Evolutionary conservation across 2,888 invertebrate genomes (phyloP).

Genomic region (Meiosimyza decipiens): DNA sequence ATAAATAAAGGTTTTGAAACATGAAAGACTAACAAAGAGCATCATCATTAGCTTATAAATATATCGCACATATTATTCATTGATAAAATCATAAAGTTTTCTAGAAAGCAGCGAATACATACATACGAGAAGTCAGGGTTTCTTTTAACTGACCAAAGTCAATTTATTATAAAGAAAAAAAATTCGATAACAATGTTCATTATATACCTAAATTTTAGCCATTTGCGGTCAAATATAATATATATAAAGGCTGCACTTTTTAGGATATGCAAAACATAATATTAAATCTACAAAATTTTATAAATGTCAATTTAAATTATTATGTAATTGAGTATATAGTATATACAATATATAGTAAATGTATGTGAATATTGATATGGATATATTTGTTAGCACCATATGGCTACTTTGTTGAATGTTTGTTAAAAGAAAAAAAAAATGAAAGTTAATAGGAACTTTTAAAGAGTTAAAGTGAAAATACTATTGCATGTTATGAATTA

Average conservation of each 20-base stretch:
- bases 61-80: too few species aligned
- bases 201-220: constrained; percentile 14
- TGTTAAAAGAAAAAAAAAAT: constrained; percentile 11
- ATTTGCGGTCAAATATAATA: background rate
- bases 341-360: constrained; percentile 13
- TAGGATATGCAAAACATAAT: too few species aligned
- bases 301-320: constrained; percentile 15
- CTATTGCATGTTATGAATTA: constrained; percentile 1
- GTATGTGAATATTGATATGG: background rate
- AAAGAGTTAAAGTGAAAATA: background rate
- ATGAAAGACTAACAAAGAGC: too few species aligned
- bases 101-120: too few species aligned
- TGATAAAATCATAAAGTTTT: too few species aligned
- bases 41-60: too few species aligned
- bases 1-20: too few species aligned
- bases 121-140: background rate
- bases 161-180: constrained; percentile 27
- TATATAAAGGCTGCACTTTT: too few species aligned
- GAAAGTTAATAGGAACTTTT: constrained; percentile 8
- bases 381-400: background rate
- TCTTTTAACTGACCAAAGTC: constrained; percentile 5
- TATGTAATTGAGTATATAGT: constrained; percentile 9
- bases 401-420: constrained; percentile 26
- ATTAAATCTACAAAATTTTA: constrained; percentile 14
- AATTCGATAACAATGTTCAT: too few species aligned